Conservation (phyloP, 2,888 invertebrate species). For the Meteorus colon region DNA sequence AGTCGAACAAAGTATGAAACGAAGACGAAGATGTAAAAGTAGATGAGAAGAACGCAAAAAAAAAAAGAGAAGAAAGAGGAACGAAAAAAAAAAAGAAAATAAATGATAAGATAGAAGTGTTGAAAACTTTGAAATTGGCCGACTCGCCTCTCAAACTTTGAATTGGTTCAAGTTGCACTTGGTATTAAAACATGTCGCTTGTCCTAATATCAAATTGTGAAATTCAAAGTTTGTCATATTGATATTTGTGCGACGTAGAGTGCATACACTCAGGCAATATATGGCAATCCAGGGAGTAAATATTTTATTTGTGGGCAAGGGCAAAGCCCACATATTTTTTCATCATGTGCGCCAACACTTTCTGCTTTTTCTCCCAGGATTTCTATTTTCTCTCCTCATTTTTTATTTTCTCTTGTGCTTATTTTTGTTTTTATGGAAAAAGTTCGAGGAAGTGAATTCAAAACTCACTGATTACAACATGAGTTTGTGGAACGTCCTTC, state of each 20-base stretch:
- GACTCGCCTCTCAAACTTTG: background rate
- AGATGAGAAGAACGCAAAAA: constrained; percentile 9
- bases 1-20: constrained; percentile 17
- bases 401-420: constrained; percentile 10
- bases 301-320: background rate
- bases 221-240: background rate
- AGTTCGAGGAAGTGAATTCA: constrained; percentile 8
- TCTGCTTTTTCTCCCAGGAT: constrained; percentile 12
- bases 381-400: constrained; percentile 10
- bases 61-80: background rate
- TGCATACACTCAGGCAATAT: background rate
- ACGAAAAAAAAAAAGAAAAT: constrained; percentile 12
- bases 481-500: constrained; percentile 6
- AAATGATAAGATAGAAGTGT: background rate
- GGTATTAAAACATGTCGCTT: background rate
- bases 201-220: background rate
- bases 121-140: constrained; percentile 22
- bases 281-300: background rate
- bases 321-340: background rate
- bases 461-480: constrained; percentile 28
- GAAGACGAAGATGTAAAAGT: background rate
- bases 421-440: background rate
- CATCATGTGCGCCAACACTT: background rate
- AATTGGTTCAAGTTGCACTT: background rate
- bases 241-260: background rate